Evolutionary conservation across 2,888 invertebrate genomes (phyloP), one percentile per base, ranked within the genome.

Genomic region (Heliconius hortense): DNA sequence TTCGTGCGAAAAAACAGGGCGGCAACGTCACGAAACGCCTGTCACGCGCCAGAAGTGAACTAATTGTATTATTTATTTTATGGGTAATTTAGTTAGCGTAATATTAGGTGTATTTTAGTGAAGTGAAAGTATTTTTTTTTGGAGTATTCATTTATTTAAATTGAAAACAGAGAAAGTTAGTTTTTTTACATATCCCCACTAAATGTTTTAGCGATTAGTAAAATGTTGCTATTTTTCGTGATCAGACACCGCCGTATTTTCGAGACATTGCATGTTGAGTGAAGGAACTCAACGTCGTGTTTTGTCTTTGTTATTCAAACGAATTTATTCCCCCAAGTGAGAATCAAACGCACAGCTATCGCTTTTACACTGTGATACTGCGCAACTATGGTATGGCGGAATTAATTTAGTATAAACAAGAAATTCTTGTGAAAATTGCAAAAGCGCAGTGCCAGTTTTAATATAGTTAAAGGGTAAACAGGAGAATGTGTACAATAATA

Each of bases 1-100:
- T 73, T 85, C 87, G 86, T 88, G 86, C 81, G 77, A 84, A 86
- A 84, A 84, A 80, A 78, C 76, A 81, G 75, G 75, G 78, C 73
- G 81, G 80, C 82, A 77, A 76, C 81, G 86, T 83, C 86, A 84
- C 79, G 84, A 82, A 79, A 82, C 76, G 78, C 78, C 73, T 82
- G 85, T 83, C 84, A 85, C 81, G 81, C 81, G 76, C 76, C 79
- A 79, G 80, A 79, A 79, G 82, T 79, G 73, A 75, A 74, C 75
- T 75, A 76, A 74, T 78, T 76, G 48, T 64, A 60, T 63, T 72
- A 76, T 74, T 71, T 76, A 76, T 69, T 75, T 69, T 39, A 74
- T 74, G 75, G 73, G 78, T 76, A 72, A 75, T 69, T 76, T 53
- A 63, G 63, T 63, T 62, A 63, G 26, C 18, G 15, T 63, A 63